phyloP scores from a whole-genome alignment of 2,113 vertebrate species.

The Amia ocellicauda region DNA sequence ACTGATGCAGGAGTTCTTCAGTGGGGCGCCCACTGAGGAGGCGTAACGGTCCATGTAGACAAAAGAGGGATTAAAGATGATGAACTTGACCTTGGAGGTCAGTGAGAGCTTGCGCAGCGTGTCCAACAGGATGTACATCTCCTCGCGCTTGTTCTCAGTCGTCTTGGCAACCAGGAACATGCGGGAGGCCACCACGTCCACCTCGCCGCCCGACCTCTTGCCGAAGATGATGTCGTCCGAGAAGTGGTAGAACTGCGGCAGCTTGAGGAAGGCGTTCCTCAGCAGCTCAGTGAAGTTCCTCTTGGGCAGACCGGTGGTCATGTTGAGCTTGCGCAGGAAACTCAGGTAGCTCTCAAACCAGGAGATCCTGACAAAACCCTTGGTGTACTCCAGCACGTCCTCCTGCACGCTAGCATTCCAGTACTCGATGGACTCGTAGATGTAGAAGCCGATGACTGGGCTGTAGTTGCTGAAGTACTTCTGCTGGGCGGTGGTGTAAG shows the following conservation, averaged over 20 bases:
- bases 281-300: conserved; percentile 90
- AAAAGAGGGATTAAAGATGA: conserved; percentile 97
- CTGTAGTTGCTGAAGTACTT: conserved; percentile 97
- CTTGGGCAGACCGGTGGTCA: conserved; percentile 83
- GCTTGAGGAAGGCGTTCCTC: conserved; percentile 84
- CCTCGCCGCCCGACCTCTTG: conserved; percentile 85
- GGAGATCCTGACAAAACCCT: conserved; percentile 95
- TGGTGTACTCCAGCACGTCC: conserved; percentile 90
- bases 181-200: conserved; percentile 90
- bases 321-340: conserved; percentile 88
- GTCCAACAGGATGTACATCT: conserved; percentile 94
- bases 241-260: conserved; percentile 88
- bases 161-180: conserved; percentile 97
- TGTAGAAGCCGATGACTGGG: conserved; percentile 97
- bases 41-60: conserved; percentile 97
- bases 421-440: conserved; percentile 97
- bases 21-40: conserved; percentile 91
- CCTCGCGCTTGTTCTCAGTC: conserved; percentile 93
- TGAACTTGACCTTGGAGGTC: conserved; percentile 95
- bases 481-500: conserved; percentile 90
- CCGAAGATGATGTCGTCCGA: conserved; percentile 96
- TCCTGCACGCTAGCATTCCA: conserved; percentile 97
- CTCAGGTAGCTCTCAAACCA: conserved; percentile 97
- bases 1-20: conserved; percentile 95
- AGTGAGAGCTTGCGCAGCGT: conserved; percentile 91